phyloP scores from a whole-genome alignment of 2,113 vertebrate species.

The Mobula birostris region DNA sequence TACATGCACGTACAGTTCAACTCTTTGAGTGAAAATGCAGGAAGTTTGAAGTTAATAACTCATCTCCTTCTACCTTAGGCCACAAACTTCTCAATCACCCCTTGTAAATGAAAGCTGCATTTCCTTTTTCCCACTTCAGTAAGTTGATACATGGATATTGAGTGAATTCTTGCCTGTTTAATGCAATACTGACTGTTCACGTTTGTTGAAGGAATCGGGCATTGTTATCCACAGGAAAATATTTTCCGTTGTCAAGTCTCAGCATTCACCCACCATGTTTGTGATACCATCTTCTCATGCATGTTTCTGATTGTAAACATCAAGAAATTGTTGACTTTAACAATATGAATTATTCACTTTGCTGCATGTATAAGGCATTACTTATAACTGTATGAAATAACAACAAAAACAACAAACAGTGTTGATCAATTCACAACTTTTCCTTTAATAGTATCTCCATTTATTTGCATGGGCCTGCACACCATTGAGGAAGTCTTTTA shows the following conservation, averaged over 20 bases:
- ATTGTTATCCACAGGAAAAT: background rate
- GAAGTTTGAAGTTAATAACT: no score
- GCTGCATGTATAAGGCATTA: background rate
- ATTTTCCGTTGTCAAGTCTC: background rate
- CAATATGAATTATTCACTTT: background rate
- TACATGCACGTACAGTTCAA: no score
- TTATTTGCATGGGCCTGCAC: background rate
- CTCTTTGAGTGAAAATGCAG: no score
- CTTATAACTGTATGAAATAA: background rate
- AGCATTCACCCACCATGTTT: background rate
- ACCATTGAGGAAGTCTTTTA: background rate
- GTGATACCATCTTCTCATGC: background rate
- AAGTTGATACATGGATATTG: background rate
- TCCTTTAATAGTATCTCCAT: background rate
- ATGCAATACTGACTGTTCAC: background rate
- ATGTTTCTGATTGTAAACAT: background rate
- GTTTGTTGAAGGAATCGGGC: background rate
- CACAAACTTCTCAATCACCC: no score
- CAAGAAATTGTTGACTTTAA: background rate
- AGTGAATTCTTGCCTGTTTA: background rate
- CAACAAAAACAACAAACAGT: background rate
- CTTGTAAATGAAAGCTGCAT: background rate
- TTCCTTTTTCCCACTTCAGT: background rate
- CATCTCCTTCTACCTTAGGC: no score
- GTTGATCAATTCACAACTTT: background rate